Base-by-base conservation (phyloP, 2,113 vertebrate genomes). In the Dipodomys spectabilis region DNA sequence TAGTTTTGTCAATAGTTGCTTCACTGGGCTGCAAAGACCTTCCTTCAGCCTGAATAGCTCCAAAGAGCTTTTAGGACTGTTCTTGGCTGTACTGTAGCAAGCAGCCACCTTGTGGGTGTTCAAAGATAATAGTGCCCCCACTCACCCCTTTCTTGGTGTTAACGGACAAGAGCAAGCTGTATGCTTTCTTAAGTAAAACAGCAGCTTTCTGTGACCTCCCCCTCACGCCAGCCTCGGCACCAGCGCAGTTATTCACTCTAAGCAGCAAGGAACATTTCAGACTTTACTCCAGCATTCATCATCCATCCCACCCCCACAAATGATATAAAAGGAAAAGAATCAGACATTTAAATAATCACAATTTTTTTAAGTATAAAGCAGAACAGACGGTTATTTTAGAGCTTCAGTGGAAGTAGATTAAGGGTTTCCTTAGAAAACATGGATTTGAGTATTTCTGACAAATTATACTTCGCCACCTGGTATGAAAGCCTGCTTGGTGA, bases 261-360 rank as follows among this genome's bases (percentile, higher is more conserved):
- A 83, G 62, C 57, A 62, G 5, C 62, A 60, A 65, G 69, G 87
- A 92, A 74, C 68, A 79, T 74, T 94, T 90, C 83, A 82, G 95
- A 92, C 2, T 4, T 68, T 64, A 74, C 82, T 81, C 75, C 30
- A 87, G 80, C 2, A 64, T 45, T 87, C 81, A 27, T 75, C 72
- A 78, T 44, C 45, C 64, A 10, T 10, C 32, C 32, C 57, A 69
- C 69, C 69, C 89, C 84, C 81, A 84, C 87, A 90, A 68, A 35
- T 9, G 73, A 73, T 88, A 75, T 62, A 91, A 87, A 95, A 77
- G 86, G 86, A 82, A 94, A 89, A 60, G 57, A 87, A 93, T 86
- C 67, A 91, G 77, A 93, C 73, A 73, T 82, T 92, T 91, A 75
- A 96, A 94, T 84, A 94, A 94, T 87, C 74, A 85, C 44, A 86